phyloP scores from a whole-genome alignment of 2,888 invertebrate genomes.

The Danaus chrysippus region DNA sequence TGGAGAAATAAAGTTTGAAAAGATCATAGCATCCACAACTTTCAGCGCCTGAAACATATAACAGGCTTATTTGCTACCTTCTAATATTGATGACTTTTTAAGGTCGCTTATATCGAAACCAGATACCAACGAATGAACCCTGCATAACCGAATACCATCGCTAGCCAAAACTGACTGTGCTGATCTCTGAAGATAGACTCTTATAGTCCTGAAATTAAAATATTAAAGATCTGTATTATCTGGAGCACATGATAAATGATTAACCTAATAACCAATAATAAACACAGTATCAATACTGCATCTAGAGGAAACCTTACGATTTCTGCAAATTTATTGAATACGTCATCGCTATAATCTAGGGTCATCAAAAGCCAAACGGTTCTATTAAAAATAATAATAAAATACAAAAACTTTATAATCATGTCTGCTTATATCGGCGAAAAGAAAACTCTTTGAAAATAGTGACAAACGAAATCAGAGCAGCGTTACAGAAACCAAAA shows the following conservation, averaged over 20 bases:
- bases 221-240: neutral
- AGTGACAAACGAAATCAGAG: conserved; percentile 6
- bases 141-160: too few relatives aligned
- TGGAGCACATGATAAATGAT: neutral
- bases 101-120: too few relatives aligned
- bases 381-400: neutral
- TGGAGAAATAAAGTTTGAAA: too few relatives aligned
- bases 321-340: conserved; percentile 20
- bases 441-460: neutral
- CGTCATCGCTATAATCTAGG: conserved; percentile 27
- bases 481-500: neutral
- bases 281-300: conserved; percentile 16
- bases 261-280: neutral
- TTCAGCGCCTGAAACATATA: too few relatives aligned
- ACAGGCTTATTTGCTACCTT: too few relatives aligned
- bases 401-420: neutral
- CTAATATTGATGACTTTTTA: too few relatives aligned
- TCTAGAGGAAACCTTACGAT: conserved; percentile 27
- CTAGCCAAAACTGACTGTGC: too few relatives aligned
- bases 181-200: too few relatives aligned
- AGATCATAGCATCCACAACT: too few relatives aligned
- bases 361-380: conserved; percentile 15
- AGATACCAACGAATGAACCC: too few relatives aligned
- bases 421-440: neutral
- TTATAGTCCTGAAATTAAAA: neutral